Conservation (phyloP, 2,797 vertebrate genomes). For the Neopelma chrysocephalum region DNA sequence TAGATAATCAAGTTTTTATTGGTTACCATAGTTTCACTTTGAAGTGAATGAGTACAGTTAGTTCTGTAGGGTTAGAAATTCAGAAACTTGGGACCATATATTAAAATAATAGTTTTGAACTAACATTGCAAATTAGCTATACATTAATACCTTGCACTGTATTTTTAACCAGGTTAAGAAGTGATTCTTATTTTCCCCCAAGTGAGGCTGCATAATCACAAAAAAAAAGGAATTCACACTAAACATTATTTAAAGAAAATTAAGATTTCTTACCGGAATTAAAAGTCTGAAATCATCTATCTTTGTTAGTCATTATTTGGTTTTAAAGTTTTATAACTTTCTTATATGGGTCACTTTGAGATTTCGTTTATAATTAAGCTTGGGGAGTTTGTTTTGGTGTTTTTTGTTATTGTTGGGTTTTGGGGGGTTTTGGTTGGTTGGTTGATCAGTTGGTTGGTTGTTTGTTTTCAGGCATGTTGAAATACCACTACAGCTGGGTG, state of each 20-base stretch:
- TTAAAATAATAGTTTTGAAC: not conserved
- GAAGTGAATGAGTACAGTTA: not conserved
- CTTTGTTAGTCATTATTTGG: not conserved
- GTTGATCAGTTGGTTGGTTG: not conserved
- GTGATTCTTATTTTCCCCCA: not conserved
- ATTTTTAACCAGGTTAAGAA: not conserved
- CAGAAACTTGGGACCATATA: not conserved
- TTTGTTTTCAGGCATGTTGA: not conserved
- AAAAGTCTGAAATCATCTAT: not conserved
- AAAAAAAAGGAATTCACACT: not conserved
- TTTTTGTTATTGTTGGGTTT: not conserved
- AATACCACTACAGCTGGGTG: not conserved
- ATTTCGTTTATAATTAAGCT: not conserved
- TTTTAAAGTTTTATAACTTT: not conserved
- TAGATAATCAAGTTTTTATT: not conserved
- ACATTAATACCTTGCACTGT: not conserved
- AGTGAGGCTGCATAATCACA: not conserved
- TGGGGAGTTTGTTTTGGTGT: not conserved
- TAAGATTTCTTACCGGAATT: not conserved
- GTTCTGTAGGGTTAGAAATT: not conserved
- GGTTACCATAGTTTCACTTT: not conserved
- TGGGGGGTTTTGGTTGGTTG: accelerated
- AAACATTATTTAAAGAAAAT: not conserved
- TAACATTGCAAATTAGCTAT: not conserved
- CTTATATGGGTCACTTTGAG: not conserved